Base-by-base conservation (phyloP, 2,888 invertebrate species). In the Brachyptera risi region DNA sequence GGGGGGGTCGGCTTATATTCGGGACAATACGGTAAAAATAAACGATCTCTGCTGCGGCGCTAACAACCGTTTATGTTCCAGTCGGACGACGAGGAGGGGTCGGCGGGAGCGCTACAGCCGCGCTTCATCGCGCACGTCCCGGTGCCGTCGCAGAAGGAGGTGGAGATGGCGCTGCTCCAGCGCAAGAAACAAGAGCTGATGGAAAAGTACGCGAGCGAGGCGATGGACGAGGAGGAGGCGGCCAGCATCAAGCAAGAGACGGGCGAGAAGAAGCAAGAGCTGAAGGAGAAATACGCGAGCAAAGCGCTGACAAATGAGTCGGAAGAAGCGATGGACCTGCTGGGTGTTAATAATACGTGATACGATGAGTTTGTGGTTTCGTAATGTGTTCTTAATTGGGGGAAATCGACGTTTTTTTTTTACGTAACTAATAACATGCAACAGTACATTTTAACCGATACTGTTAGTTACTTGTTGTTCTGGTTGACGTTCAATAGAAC, bases 121-220 rank as follows among this genome's bases (percentile, higher is more conserved):
- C 79, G 83, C 65, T 89, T 86, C 73, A 88, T 88, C 4, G 87
- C 90, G 19, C 94, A 95, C 73, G 95, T 95, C 49, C 88, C 93
- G 5, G 94, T 98, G 31, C 97, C 97, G 0, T 89, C 92, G 13
- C 96, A 97, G 74, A 88, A 90, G 74, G 95, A 97, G 74, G 88
- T 98, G 65, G 96, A 96, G 73, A 90, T 91, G 70, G 96, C 96
- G 0, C 78, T 99, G 60, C 79, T 99, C 0, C 83, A 85, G 66
- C 85, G 92, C 70, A 92, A 95, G 75, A 99, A 99, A 75, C 88
- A 89, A 73, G 96, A 97, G 74, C 78, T 99, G 42, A 73, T 98
- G 63, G 88, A 90, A 68, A 89, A 88, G 75, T 68, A 69, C 26
- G 63, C 65, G 24, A 65, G 65, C 58, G 69, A 73, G 24, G 88